Evolutionary conservation across 2,113 vertebrate genomes (phyloP).

Genomic region (Xenopus borealis): DNA sequence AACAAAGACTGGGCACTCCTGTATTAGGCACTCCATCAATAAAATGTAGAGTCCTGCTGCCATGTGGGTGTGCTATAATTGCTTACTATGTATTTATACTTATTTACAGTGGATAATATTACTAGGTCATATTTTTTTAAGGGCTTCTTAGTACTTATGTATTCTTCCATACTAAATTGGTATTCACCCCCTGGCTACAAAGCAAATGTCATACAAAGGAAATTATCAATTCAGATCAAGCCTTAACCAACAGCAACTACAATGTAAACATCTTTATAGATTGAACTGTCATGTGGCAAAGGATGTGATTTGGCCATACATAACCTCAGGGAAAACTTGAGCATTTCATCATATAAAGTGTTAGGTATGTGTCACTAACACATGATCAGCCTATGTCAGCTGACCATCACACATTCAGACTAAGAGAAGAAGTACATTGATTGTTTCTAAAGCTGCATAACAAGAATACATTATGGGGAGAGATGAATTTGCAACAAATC

Average conservation of each 20-base stretch:
- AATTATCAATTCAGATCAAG: slow-evolving; percentile 32
- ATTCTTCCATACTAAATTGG: neutral
- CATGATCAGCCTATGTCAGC: neutral
- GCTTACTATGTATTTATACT: too few relatives aligned
- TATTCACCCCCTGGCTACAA: neutral
- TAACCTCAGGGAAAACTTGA: slow-evolving; percentile 37
- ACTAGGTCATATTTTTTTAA: too few relatives aligned
- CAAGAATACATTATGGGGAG: neutral
- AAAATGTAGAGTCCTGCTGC: too few relatives aligned
- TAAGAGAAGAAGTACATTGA: neutral
- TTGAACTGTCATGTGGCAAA: slow-evolving; percentile 25
- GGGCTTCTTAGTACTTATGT: too few relatives aligned
- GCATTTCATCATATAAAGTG: neutral
- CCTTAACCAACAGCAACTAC: slow-evolving; percentile 23
- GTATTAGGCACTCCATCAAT: too few relatives aligned
- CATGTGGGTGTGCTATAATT: too few relatives aligned
- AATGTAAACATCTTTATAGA: slow-evolving; percentile 31
- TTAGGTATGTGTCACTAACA: neutral
- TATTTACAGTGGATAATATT: too few relatives aligned
- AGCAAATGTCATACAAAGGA: neutral
- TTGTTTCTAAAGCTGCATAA: neutral
- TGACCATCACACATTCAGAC: neutral
- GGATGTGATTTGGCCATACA: slow-evolving; percentile 9
- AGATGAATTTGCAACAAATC: neutral
- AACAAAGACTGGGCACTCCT: too few relatives aligned